A percentile compares a stretch with the other conserved stretches of the same genome.
Conservation (phyloP, 2,113 vertebrate genomes). For the Athene cunicularia region DNA sequence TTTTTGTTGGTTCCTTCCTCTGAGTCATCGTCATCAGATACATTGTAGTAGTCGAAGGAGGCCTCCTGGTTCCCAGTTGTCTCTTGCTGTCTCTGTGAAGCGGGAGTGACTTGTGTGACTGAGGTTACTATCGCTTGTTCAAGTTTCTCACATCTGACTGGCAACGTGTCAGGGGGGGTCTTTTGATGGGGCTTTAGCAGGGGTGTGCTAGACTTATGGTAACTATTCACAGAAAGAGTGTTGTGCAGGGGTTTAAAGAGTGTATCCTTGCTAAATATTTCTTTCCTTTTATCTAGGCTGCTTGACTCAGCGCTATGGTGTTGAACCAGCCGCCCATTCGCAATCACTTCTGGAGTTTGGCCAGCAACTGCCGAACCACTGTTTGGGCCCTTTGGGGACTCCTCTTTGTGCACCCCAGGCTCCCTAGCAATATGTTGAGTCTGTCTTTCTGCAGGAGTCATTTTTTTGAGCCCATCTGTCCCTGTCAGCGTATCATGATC, state of each 20-base stretch:
- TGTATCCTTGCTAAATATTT: slow-evolving; percentile 95
- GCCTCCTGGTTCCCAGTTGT: slow-evolving; percentile 82
- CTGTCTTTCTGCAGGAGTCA: slow-evolving; percentile 83
- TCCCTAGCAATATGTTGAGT: slow-evolving; percentile 86
- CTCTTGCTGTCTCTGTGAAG: slow-evolving; percentile 87
- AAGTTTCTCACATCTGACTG: slow-evolving; percentile 85
- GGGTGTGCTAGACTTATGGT: slow-evolving; percentile 88
- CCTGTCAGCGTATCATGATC: slow-evolving; percentile 88
- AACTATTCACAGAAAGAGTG: slow-evolving; percentile 90
- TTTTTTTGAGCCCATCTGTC: slow-evolving; percentile 82
- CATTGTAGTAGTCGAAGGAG: slow-evolving; percentile 96
- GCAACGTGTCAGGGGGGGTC: slow-evolving; percentile 83
- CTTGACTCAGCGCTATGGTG: slow-evolving; percentile 84
- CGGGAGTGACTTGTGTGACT: slow-evolving; percentile 76
- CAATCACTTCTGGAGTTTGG: slow-evolving; percentile 77
- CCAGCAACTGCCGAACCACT: slow-evolving; percentile 65
- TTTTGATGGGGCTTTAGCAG: slow-evolving; percentile 86
- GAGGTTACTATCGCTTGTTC: slow-evolving; percentile 85
- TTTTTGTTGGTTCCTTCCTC: slow-evolving; percentile 89
- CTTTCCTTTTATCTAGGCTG: slow-evolving; percentile 91
- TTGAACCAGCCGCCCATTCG: slow-evolving; percentile 85
- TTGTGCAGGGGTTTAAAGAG: slow-evolving; percentile 94
- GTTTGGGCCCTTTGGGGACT: slow-evolving; percentile 84
- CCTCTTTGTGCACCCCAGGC: slow-evolving; percentile 85
- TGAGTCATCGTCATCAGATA: slow-evolving; percentile 93